phyloP scores from a whole-genome alignment of 2,113 vertebrate species.

The Alouatta palliata region DNA sequence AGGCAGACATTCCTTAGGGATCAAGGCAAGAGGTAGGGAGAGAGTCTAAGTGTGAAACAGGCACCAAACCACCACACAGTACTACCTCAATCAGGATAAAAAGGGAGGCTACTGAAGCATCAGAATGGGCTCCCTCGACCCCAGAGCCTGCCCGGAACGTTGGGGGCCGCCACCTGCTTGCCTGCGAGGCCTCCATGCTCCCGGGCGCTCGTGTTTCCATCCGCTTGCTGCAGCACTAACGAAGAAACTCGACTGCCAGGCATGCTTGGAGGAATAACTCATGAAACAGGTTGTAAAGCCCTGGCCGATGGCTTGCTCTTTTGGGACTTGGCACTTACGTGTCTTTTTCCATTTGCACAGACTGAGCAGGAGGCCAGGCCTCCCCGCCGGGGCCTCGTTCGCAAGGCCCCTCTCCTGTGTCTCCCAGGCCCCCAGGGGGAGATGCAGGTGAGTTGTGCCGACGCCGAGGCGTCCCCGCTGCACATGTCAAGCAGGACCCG shows the following conservation, averaged over 20 bases:
- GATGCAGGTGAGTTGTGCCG: no score
- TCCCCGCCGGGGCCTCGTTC: background rate
- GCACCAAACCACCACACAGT: background rate
- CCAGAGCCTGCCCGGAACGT: background rate
- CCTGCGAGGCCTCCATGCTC: background rate
- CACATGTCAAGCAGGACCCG: conserved; percentile 50
- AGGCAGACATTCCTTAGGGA: background rate
- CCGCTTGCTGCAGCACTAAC: background rate
- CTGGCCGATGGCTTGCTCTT: background rate
- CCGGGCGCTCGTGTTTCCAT: background rate
- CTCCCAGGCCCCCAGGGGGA: no score
- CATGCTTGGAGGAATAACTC: conserved; percentile 5
- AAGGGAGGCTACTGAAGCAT: background rate
- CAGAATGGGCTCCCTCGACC: background rate
- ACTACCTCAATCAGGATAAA: background rate
- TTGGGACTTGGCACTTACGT: background rate
- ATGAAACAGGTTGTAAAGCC: conserved; percentile 55
- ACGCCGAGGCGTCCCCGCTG: background rate
- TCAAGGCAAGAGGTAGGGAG: background rate
- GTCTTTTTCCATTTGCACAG: conserved; percentile 55
- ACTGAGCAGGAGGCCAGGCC: background rate
- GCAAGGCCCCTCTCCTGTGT: background rate
- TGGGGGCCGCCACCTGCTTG: background rate
- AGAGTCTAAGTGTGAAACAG: background rate
- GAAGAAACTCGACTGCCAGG: background rate